A percentile compares a stretch with the other conserved stretches of the same genome.
phyloP scores from a whole-genome alignment of 2,888 invertebrate species.

The Acanthosepion pharaonis region DNA sequence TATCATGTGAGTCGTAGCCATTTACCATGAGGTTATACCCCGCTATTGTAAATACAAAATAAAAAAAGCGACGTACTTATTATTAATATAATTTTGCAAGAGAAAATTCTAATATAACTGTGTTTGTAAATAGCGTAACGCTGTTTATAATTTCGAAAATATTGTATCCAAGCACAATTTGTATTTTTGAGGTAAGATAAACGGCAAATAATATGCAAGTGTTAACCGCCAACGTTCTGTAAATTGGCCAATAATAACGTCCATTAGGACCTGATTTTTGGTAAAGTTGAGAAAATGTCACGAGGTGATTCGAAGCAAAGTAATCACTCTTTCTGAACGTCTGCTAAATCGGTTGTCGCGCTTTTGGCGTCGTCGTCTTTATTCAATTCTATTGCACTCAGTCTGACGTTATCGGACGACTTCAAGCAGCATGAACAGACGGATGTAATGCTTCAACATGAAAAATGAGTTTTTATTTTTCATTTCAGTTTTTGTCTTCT shows the following conservation, averaged over 20 bases:
- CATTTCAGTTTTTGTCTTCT: neutral
- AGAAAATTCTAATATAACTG: neutral
- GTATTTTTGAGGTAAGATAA: neutral
- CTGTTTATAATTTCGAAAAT: neutral
- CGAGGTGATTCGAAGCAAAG: neutral
- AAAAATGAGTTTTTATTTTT: neutral
- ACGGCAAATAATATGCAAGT: neutral
- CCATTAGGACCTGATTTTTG: neutral
- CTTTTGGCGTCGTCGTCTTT: neutral
- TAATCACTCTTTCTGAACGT: neutral
- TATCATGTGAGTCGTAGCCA: too few species aligned
- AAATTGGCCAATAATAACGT: neutral
- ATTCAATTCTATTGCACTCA: slow-evolving; percentile 20
- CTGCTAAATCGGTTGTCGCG: neutral
- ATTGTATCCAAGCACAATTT: neutral
- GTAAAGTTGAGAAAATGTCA: neutral
- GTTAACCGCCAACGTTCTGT: neutral
- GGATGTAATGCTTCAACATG: neutral
- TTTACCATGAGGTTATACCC: too few species aligned
- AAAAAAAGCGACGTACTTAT: neutral
- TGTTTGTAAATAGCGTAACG: neutral
- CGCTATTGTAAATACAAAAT: neutral
- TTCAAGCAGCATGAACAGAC: slow-evolving; percentile 16
- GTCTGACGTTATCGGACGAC: neutral
- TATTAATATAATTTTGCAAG: neutral